Evolutionary conservation across 2,888 invertebrate genomes (phyloP).

Genomic region (Scaeva pyrastri): DNA sequence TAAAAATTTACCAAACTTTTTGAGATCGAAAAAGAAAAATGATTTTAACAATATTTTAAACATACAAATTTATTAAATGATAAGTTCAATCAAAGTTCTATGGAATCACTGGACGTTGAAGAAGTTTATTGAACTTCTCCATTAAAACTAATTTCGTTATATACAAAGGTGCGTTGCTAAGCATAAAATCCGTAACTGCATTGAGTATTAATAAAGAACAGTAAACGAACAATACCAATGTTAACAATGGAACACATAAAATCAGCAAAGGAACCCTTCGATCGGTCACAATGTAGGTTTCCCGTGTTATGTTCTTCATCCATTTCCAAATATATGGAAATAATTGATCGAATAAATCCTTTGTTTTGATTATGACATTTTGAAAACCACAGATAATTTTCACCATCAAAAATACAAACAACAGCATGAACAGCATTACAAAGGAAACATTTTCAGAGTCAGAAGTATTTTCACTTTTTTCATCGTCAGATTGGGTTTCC

Average conservation of each 20-base stretch:
- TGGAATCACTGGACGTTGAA: neutral
- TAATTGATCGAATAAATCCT: slow-evolving; percentile 53
- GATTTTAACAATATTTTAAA: neutral
- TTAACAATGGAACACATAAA: slow-evolving; percentile 60
- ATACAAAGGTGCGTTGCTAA: slow-evolving; percentile 32
- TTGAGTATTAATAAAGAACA: slow-evolving; percentile 58
- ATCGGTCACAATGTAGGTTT: slow-evolving; percentile 50
- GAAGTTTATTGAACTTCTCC: slow-evolving; percentile 21
- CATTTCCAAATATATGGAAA: slow-evolving; percentile 68
- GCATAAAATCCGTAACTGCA: slow-evolving; percentile 45
- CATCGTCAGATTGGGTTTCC: neutral
- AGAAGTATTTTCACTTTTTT: neutral
- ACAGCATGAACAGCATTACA: slow-evolving; percentile 32
- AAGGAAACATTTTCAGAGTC: slow-evolving; percentile 32
- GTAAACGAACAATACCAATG: slow-evolving; percentile 56
- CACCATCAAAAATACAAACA: neutral
- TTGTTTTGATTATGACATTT: slow-evolving; percentile 39
- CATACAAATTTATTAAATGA: neutral
- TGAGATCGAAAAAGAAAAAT: too few species aligned
- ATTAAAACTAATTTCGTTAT: slow-evolving; percentile 40
- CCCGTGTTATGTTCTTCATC: slow-evolving; percentile 66
- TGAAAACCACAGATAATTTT: slow-evolving; percentile 52
- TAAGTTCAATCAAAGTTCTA: neutral
- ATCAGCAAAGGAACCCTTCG: slow-evolving; percentile 54
- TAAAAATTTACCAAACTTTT: too few species aligned